Evolutionary conservation across 2,797 vertebrate species (phyloP).

Genomic region (Argentina silus): DNA sequence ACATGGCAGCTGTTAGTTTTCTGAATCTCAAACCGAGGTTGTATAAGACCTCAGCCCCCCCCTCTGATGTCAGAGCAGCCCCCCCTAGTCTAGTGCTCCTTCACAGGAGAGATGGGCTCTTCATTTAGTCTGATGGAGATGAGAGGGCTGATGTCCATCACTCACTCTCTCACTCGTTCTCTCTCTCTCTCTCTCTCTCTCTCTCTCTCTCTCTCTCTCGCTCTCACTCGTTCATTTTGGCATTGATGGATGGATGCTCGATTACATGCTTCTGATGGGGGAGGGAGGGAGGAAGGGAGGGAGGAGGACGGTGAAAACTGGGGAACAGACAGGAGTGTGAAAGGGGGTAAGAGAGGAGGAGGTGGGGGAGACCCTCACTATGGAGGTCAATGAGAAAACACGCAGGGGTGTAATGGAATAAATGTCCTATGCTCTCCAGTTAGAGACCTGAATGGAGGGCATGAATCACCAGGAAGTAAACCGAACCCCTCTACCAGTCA

Average conservation of each 20-base stretch:
- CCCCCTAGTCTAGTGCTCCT: too few species aligned
- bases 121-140: background rate
- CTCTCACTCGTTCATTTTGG: too few species aligned
- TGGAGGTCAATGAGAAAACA: slow-evolving; percentile 21
- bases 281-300: background rate
- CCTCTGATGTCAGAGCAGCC: too few species aligned
- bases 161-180: too few species aligned
- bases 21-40: too few species aligned
- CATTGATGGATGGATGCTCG: background rate
- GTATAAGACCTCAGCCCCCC: too few species aligned
- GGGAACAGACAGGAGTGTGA: background rate
- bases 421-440: background rate
- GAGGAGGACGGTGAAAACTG: background rate
- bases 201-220: background rate
- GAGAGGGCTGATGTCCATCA: background rate
- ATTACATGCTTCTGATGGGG: too few species aligned
- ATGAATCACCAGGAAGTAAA: slow-evolving; percentile 1
- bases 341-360: background rate
- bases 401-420: background rate
- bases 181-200: too few species aligned
- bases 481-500: slow-evolving; percentile 10
- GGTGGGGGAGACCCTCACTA: background rate
- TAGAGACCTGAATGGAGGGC: background rate
- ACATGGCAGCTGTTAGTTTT: too few species aligned
- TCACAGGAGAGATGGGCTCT: background rate